Percentiles rank a stretch among this genome's conserved stretches.
phyloP scores from a whole-genome alignment of 2,797 vertebrate species.

The Falco columbarius region DNA sequence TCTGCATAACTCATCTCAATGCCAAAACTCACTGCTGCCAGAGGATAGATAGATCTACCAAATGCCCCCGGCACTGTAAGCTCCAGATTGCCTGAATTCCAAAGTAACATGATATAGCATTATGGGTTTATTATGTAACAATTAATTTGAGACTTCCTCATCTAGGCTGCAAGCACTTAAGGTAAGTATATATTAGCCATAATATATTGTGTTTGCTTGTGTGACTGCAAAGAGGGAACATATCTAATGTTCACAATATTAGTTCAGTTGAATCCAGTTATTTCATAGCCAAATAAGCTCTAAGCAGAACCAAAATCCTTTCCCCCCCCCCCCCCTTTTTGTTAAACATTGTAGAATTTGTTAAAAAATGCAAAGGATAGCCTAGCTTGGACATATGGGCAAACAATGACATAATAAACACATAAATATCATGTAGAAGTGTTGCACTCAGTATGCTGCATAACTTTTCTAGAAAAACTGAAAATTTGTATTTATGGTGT shows the following conservation, averaged over 20 bases:
- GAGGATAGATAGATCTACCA: neutral
- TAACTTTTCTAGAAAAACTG: neutral
- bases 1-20: neutral
- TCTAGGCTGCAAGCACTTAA: neutral
- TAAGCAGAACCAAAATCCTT: neutral
- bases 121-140: neutral
- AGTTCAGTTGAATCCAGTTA: neutral
- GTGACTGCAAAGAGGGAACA: neutral
- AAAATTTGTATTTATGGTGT: neutral
- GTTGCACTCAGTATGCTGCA: neutral
- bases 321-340: neutral
- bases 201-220: neutral
- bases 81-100: neutral
- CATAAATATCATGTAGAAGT: neutral
- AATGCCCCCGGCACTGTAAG: neutral
- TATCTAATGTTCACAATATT: neutral
- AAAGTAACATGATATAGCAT: neutral
- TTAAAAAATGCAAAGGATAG: neutral
- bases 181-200: neutral
- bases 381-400: neutral
- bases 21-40: neutral
- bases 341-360: neutral
- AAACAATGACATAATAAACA: neutral
- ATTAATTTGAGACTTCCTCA: neutral
- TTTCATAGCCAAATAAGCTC: neutral